Base-by-base conservation (phyloP, 1,140 invertebrate species). In the Drosophila teissieri region DNA sequence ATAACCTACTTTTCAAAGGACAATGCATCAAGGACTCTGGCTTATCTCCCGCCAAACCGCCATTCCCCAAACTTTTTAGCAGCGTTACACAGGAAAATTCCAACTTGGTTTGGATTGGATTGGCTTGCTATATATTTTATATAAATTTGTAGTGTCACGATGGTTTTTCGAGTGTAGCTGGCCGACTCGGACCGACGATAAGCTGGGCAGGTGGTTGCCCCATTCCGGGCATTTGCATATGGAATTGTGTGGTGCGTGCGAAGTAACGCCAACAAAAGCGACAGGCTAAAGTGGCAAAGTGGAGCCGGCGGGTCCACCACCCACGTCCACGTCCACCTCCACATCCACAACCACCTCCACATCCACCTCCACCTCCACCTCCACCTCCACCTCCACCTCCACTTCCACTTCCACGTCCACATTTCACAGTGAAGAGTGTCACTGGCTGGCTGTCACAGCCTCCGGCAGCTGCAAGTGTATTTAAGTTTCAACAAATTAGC, bases 401-500 rank as follows among this genome's bases (percentile, higher is more conserved):
- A 3, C 44, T 1, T 19, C 44, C 45, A 46, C 45, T 2, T 46
- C 17, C 44, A 14, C 42, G 7, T 15, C 14, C 61, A 45, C 61
- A 44, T 62, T 27, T 11, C 57, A 51, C 49, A 63, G 31, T 40
- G 64, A 61, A 58, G 62, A 51, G 68, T 69, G 74, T 68, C 78
- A 78, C 73, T 77, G 54, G 56, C 49, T 54, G 31, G 64, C 55
- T 70, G 74, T 77, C 73, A 70, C 37, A 51, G 74, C 56, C 55
- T 46, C 56, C 34, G 70, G 61, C 70, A 75, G 69, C 56, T 78
- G 56, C 67, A 80, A 72, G 56, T 80, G 54, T 76, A 65, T 79
- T 79, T 76, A 62, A 79, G 61, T 73, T 64, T 63, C 58, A 82
- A 76, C 83, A 86, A 88, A 86, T 86, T 86, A 83, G 75, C 75